Conservation (phyloP, 2,888 invertebrate genomes). For the Lasioglossum villosulum region DNA sequence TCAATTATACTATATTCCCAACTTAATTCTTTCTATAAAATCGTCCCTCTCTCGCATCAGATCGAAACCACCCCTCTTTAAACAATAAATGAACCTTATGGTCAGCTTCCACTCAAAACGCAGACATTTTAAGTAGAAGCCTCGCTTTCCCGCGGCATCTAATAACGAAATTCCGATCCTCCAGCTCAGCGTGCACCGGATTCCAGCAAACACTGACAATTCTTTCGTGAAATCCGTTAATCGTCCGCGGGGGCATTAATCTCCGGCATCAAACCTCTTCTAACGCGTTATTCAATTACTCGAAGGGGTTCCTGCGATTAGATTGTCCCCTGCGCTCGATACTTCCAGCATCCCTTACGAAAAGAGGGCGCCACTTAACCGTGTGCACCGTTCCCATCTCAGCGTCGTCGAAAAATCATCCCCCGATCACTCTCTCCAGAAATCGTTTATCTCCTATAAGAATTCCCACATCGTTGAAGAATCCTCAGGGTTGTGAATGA, state of each 20-base stretch:
- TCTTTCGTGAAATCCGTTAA: constrained; percentile 8
- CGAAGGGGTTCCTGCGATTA: constrained; percentile 41
- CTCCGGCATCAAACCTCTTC: constrained; percentile 6
- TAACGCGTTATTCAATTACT: constrained; percentile 36
- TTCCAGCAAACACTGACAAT: constrained; percentile 2
- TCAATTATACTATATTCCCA: background rate
- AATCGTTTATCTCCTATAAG: background rate
- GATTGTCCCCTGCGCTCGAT: constrained; percentile 63
- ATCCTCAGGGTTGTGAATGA: background rate
- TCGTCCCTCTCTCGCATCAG: background rate
- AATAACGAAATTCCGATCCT: background rate
- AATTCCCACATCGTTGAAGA: background rate
- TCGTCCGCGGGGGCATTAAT: background rate
- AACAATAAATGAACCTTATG: background rate
- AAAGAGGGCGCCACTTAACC: constrained; percentile 72
- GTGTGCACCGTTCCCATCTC: constrained; percentile 30
- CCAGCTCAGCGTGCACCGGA: background rate
- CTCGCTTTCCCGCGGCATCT: background rate
- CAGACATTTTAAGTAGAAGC: background rate
- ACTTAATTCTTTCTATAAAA: background rate
- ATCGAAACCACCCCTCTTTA: background rate
- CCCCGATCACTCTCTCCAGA: background rate
- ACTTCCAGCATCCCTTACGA: constrained; percentile 57
- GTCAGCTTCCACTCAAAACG: background rate
- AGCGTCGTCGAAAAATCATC: constrained; percentile 30